Evolutionary conservation across 2,888 invertebrate species (phyloP).

Genomic region (Tillus elongatus): DNA sequence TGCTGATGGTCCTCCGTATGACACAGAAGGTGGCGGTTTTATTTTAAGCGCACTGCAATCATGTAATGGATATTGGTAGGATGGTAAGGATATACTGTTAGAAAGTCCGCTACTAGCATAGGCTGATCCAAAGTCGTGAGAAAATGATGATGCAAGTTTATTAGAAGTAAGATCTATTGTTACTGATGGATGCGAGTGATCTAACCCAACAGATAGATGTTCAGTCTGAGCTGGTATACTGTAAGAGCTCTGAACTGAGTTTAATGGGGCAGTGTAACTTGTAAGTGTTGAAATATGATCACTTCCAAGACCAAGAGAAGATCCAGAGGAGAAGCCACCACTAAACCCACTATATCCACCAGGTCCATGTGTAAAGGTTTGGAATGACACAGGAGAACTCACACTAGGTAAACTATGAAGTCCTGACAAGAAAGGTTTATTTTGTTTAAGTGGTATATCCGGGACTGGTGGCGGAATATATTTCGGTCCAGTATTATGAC

Average conservation of each 20-base stretch:
- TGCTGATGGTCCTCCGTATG: slow-evolving; percentile 43
- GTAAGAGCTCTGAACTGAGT: slow-evolving; percentile 46
- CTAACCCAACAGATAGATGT: slow-evolving; percentile 25
- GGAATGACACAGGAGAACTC: slow-evolving; percentile 45
- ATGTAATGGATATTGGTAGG: slow-evolving; percentile 19
- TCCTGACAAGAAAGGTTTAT: slow-evolving; percentile 45
- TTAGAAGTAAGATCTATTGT: slow-evolving; percentile 27
- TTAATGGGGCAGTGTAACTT: slow-evolving; percentile 46
- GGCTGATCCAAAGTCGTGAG: slow-evolving; percentile 8
- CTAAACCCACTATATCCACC: slow-evolving; percentile 12
- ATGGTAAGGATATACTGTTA: slow-evolving; percentile 14
- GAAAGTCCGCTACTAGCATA: slow-evolving; percentile 8
- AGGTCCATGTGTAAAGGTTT: slow-evolving; percentile 35
- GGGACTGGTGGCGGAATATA: slow-evolving; percentile 58
- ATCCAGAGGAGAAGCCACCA: neutral
- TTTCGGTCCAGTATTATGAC: slow-evolving; percentile 33
- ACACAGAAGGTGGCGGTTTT: slow-evolving; percentile 32
- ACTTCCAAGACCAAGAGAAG: neutral
- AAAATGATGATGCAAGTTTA: slow-evolving; percentile 14
- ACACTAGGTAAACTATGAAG: slow-evolving; percentile 47
- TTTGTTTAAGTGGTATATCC: slow-evolving; percentile 39
- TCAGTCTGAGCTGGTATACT: slow-evolving; percentile 36
- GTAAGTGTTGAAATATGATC: slow-evolving; percentile 24
- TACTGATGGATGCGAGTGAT: slow-evolving; percentile 28
- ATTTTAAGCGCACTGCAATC: slow-evolving; percentile 35